phyloP scores from a whole-genome alignment of 2,797 vertebrate species.

The Acanthis flammea region DNA sequence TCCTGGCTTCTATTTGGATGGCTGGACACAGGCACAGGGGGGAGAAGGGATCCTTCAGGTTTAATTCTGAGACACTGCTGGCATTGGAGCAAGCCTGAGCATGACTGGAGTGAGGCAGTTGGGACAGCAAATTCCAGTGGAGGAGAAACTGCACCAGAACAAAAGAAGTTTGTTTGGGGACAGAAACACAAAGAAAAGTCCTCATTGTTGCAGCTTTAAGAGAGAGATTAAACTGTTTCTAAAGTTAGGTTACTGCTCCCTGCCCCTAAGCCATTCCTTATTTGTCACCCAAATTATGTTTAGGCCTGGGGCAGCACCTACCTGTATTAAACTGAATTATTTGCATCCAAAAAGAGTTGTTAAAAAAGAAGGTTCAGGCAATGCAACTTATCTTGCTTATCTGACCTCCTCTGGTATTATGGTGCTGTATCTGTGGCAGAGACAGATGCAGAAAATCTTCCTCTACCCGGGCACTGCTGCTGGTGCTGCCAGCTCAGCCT shows the following conservation, averaged over 20 bases:
- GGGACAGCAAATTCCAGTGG: constrained; percentile 55
- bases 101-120: constrained; percentile 16
- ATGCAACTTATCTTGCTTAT: neutral
- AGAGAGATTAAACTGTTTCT: constrained; percentile 22
- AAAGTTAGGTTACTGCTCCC: neutral
- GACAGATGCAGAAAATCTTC: neutral
- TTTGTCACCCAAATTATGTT: constrained; percentile 30
- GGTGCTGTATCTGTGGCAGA: neutral
- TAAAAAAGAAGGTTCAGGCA: neutral
- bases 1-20: neutral
- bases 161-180: constrained; percentile 66
- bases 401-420: neutral
- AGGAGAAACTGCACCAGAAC: constrained; percentile 58
- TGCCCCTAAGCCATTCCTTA: neutral
- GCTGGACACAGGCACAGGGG: neutral
- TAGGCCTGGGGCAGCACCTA: neutral
- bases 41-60: neutral
- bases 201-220: neutral
- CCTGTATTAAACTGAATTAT: constrained; percentile 19
- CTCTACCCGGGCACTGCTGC: neutral
- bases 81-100: constrained; percentile 40
- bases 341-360: neutral
- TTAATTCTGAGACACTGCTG: neutral
- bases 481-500: neutral
- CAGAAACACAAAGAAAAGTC: constrained; percentile 43